Percentiles rank a stretch among this genome's conserved stretches.
Evolutionary conservation across 2,113 vertebrate genomes (phyloP).

Genomic region (cattle (Bos taurus)): ARS-UCD2.0 NC_037344.1:39415001-39415500

Average conservation of each 20-base stretch:
- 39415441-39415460: background rate
- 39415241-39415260: background rate
- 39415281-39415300: background rate
- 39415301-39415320: background rate
- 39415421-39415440: background rate
- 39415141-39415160: background rate
- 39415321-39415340: background rate
- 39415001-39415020: background rate
- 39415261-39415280: background rate
- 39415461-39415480: background rate
- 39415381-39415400: background rate
- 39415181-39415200: background rate
- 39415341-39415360: background rate
- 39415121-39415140: background rate
- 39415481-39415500: background rate
- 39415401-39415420: background rate
- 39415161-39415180: background rate
- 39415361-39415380: background rate
- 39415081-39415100: background rate
- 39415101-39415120: background rate
- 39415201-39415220: background rate
- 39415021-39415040: background rate
- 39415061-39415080: background rate
- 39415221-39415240: background rate
- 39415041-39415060: background rate